phyloP scores from a whole-genome alignment of 2,113 vertebrate species.

The Saimiri boliviensis region DNA sequence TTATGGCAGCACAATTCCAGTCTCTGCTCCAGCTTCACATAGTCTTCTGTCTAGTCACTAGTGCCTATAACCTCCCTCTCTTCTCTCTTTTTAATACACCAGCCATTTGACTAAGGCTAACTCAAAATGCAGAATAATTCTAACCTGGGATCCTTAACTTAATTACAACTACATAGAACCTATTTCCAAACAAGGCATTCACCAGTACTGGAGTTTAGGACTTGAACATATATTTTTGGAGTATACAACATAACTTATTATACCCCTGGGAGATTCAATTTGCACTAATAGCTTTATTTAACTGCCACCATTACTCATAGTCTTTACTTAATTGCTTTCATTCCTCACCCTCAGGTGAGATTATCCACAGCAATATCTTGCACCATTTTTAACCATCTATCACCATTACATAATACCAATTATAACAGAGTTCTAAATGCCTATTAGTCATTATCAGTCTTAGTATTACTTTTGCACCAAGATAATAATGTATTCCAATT shows the following conservation, averaged over 20 bases:
- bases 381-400: neutral
- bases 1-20: accelerated
- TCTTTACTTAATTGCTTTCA: neutral
- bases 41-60: neutral
- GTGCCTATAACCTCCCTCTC: neutral
- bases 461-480: neutral
- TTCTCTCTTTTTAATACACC: neutral
- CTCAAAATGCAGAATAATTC: neutral
- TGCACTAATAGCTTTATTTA: neutral
- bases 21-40: neutral
- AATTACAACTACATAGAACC: neutral
- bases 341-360: neutral
- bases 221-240: neutral
- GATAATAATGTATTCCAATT: neutral
- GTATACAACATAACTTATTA: neutral
- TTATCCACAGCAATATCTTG: neutral
- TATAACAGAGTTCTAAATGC: neutral
- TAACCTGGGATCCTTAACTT: neutral
- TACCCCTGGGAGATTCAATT: neutral
- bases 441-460: neutral
- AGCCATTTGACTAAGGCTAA: neutral
- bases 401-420: neutral
- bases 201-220: neutral
- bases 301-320: neutral
- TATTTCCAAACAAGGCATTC: neutral